Conservation (phyloP, 2,888 invertebrate species). For the Ophion ventricosus region DNA sequence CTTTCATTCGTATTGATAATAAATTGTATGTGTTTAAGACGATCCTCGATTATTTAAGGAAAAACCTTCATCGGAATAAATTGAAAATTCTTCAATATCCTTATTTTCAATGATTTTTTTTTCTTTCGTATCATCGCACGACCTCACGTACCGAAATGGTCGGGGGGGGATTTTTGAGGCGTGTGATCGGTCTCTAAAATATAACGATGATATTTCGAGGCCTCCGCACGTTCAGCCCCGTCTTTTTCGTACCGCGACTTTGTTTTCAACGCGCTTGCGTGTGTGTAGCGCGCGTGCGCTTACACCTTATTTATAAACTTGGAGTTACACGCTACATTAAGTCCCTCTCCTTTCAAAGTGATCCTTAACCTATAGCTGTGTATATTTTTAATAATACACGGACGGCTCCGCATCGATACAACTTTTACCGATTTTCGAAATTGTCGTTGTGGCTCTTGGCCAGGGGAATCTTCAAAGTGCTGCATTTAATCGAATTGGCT, state of each 20-base stretch:
- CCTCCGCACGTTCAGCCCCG: slow-evolving; percentile 15
- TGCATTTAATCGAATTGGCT: neutral
- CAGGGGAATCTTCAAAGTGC: neutral
- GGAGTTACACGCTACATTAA: slow-evolving; percentile 58
- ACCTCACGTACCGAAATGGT: no score
- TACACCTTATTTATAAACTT: slow-evolving; percentile 65
- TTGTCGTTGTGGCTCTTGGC: neutral
- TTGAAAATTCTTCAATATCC: neutral
- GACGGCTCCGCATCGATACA: neutral
- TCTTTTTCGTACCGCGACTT: slow-evolving; percentile 5
- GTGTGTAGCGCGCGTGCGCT: slow-evolving; percentile 35
- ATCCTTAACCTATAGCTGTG: slow-evolving; percentile 55
- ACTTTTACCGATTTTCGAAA: neutral
- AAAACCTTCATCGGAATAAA: neutral
- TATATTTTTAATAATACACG: neutral
- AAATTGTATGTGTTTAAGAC: no score
- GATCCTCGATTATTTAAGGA: no score
- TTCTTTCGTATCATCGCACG: neutral
- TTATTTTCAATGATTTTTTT: neutral
- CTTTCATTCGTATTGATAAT: neutral
- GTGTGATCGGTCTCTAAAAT: neutral
- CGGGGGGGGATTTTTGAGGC: no score
- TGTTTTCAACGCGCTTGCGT: neutral
- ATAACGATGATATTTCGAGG: slow-evolving; percentile 28
- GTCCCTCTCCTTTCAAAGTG: slow-evolving; percentile 60